Base-by-base conservation (phyloP, 2,113 vertebrate genomes). In the Chlorocebus sabaeus region DNA sequence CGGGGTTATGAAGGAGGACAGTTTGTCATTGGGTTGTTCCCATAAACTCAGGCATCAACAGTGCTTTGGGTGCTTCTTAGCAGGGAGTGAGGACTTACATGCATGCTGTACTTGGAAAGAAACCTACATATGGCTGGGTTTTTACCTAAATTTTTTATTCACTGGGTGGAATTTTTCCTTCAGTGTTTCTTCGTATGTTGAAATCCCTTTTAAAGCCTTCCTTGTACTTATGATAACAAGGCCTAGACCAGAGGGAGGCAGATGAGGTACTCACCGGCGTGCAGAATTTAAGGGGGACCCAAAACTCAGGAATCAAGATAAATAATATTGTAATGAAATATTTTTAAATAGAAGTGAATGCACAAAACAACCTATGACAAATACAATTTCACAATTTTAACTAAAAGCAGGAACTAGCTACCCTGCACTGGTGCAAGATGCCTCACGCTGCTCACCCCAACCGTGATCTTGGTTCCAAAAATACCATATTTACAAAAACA, bases 1-100 rank as follows among this genome's bases (percentile, higher is more conserved):
- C 88, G 95, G 73, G 0, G 90, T 81, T 89, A 14, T 93, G 94
- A 98, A 95, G 83, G 68, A 76, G 91, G 97, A 95, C 92, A 96
- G 89, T 93, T 89, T 97, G 73, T 89, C 35, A 52, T 97, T 96
- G 96, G 55, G 93, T 97, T 72, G 52, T 98, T 96, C 97, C 87
- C 86, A 3, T 93, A 72, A 94, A 90, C 90, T 97, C 55, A 78
- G 95, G 92, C 64, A 72, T 18, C 57, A 25, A 93, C 96, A 78
- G 80, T 55, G 84, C 23, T 75, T 93, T 92, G 81, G n/a, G 38
- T 38, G 43, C 13, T 78, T 72, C 59, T 79, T 76, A 67, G 67
- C 80, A 93, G 48, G 86, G 89, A 89, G 64, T 0, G 7, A 81
- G 93, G 96, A 17, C 35, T 92, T 59, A 67, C 92, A 64, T 48